Evolutionary conservation across 2,113 vertebrate genomes (phyloP).

Genomic region (Azemiops feae): DNA sequence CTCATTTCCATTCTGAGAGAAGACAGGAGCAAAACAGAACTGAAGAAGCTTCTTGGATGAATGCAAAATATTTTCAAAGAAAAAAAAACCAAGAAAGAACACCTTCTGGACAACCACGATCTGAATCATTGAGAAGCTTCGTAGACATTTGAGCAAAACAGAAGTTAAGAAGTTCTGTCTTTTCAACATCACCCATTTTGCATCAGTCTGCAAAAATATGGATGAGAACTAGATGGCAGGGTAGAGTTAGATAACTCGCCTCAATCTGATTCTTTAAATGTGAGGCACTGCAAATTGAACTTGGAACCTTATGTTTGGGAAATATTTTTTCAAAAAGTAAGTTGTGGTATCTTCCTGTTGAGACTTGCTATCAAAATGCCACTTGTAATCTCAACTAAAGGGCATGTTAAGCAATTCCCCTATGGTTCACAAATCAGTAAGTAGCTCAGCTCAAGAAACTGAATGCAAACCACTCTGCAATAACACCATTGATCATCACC

Average conservation of each 20-base stretch:
- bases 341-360: background rate
- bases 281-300: background rate
- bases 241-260: background rate
- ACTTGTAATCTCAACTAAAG: background rate
- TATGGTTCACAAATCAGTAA: background rate
- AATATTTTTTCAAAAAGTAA: background rate
- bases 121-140: background rate
- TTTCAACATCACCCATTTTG: background rate
- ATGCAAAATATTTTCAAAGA: background rate
- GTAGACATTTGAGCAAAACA: background rate
- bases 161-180: background rate
- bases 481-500: background rate
- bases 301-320: background rate
- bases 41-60: background rate
- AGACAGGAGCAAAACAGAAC: background rate
- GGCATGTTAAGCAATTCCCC: background rate
- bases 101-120: background rate
- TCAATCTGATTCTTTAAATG: background rate
- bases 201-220: background rate
- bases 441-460: background rate
- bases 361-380: background rate
- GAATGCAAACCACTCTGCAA: background rate
- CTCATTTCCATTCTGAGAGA: background rate
- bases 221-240: background rate
- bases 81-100: background rate